Evolutionary conservation across 2,888 invertebrate species (phyloP).

Genomic region (Pammene fasciana): DNA sequence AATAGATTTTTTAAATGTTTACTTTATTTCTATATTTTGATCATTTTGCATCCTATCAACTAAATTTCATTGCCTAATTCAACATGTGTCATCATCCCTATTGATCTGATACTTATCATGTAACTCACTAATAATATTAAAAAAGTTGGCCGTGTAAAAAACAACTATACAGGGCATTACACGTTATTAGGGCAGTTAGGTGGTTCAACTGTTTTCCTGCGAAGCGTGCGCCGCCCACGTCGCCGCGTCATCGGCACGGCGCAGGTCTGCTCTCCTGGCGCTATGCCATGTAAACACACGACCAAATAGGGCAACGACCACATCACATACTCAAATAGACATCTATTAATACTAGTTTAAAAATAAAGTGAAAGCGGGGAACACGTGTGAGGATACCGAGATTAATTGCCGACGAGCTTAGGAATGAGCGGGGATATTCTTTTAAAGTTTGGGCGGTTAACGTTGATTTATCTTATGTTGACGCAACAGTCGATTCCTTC

Average conservation of each 20-base stretch:
- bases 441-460: constrained; percentile 23
- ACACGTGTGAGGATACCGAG: constrained; percentile 68
- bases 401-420: constrained; percentile 59
- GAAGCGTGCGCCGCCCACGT: constrained; percentile 38
- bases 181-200: constrained; percentile 9
- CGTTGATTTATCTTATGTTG: constrained; percentile 27
- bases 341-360: constrained; percentile 73
- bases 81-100: too few species aligned
- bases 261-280: constrained; percentile 56
- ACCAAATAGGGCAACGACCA: constrained; percentile 82
- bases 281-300: constrained; percentile 75
- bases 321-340: constrained; percentile 71
- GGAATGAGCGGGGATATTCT: constrained; percentile 36
- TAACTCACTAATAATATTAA: too few species aligned
- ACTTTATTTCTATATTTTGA: too few species aligned
- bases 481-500: constrained; percentile 8
- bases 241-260: constrained; percentile 29
- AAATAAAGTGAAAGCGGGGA: constrained; percentile 72
- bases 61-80: too few species aligned
- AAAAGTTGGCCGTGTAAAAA: neutral
- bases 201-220: constrained; percentile 22
- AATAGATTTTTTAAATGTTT: too few species aligned
- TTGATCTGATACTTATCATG: too few species aligned
- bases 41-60: too few species aligned
- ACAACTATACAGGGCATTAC: neutral